phyloP scores from a whole-genome alignment of 1,140 invertebrate genomes.

The Lordiphosa collinella region DNA sequence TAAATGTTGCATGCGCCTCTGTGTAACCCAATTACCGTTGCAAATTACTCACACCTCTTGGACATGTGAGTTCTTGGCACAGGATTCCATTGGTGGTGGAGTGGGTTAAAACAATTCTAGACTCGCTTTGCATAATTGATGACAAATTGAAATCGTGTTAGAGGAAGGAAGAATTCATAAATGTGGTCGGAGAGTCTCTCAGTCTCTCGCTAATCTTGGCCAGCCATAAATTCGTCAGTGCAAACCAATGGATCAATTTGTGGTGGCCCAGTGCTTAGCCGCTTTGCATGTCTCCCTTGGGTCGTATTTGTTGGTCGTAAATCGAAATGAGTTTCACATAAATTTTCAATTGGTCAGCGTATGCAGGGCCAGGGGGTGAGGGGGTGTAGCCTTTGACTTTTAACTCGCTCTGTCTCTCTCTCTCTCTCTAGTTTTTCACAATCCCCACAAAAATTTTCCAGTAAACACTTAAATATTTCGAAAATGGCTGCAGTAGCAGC shows the following conservation, averaged over 20 bases:
- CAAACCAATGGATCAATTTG: conserved; percentile 74
- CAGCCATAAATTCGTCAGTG: conserved; percentile 63
- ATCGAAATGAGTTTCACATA: conserved; percentile 67
- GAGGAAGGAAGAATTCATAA: conserved; percentile 4
- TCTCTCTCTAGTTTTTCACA: no score
- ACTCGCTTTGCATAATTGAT: conserved; percentile 78
- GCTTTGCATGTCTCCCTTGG: conserved; percentile 21
- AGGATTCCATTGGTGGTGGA: neutral
- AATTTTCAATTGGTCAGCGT: conserved; percentile 70
- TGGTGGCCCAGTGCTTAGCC: conserved; percentile 57
- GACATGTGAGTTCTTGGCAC: conserved; percentile 8
- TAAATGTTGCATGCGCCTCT: conserved; percentile 70
- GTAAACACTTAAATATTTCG: neutral
- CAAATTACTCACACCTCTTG: conserved; percentile 64
- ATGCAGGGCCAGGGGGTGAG: conserved; percentile 4
- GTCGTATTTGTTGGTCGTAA: conserved; percentile 66
- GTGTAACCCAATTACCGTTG: conserved; percentile 76
- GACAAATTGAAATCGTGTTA: conserved; percentile 79
- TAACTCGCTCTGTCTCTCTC: no score
- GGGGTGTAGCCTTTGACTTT: neutral
- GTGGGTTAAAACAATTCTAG: conserved; percentile 27
- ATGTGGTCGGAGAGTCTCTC: conserved; percentile 1
- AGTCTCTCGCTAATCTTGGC: conserved; percentile 14
- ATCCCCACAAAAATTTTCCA: neutral
- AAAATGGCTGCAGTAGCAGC: conserved; percentile 7